Evolutionary conservation across 2,113 vertebrate species (phyloP).

Genomic region (Leiothrix lutea): DNA sequence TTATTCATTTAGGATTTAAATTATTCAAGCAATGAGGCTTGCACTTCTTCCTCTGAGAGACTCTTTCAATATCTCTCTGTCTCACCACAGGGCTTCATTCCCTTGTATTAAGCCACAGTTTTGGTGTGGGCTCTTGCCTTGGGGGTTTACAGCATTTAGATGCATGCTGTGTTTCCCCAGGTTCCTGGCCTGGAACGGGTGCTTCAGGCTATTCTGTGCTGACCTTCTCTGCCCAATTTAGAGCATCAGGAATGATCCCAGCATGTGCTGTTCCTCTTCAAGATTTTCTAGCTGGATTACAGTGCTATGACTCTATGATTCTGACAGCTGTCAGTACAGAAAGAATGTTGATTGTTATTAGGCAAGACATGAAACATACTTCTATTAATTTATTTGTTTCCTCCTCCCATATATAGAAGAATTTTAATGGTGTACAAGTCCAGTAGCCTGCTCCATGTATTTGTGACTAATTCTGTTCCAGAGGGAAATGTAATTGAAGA

Average conservation of each 20-base stretch:
- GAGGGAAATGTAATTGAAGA: background rate
- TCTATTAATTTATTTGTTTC: background rate
- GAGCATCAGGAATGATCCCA: background rate
- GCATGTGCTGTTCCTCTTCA: background rate
- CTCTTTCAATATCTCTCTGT: background rate
- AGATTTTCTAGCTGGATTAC: background rate
- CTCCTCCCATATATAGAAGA: background rate
- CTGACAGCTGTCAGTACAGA: background rate
- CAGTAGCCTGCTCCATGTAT: background rate
- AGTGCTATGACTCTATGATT: background rate
- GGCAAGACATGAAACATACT: background rate
- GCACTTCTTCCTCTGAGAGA: conserved; percentile 18
- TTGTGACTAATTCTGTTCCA: background rate
- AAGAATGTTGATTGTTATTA: background rate
- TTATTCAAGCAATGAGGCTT: conserved; percentile 46
- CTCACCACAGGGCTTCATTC: conserved; percentile 18
- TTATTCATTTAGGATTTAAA: conserved; percentile 63
- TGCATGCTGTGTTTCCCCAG: background rate
- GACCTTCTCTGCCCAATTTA: conserved; percentile 17
- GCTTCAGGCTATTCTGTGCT: background rate
- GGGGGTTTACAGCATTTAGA: background rate
- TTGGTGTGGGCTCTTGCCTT: background rate
- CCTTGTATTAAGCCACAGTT: background rate
- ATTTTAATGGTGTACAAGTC: background rate
- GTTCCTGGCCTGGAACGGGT: background rate